These are phyloP conservation scores for Drosophila rubida DNA, from an alignment of 2,888 invertebrate species.

Conservation along the genomic window DNA sequence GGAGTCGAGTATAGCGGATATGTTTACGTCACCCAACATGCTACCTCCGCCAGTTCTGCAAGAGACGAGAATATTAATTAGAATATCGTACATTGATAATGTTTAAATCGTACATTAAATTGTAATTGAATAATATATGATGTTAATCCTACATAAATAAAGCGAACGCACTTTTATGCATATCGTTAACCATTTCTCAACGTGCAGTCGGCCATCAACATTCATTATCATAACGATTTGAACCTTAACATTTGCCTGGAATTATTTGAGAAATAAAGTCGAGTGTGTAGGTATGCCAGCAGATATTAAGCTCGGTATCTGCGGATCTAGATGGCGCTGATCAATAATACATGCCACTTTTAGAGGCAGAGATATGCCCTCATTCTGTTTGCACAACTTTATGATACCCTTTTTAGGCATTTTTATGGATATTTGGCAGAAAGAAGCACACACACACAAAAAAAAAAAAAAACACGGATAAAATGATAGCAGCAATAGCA, in stretches of 20 bases:
- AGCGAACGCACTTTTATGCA: no score
- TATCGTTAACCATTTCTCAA: no score
- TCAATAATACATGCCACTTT: background rate
- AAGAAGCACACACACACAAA: background rate
- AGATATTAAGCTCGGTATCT: background rate
- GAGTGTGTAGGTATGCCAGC: background rate
- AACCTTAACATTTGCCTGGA: background rate
- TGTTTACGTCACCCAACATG: conserved; percentile 96
- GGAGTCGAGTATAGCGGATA: conserved; percentile 97
- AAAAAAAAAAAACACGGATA: conserved; percentile 24
- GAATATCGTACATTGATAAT: no score
- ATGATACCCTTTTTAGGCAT: conserved; percentile 32
- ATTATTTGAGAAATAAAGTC: background rate
- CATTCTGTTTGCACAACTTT: conserved; percentile 37
- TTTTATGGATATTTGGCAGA: conserved; percentile 38
- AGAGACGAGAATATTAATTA: background rate
- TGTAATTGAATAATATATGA: no score
- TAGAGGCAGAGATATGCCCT: background rate
- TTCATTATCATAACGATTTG: background rate
- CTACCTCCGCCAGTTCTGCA: conserved; percentile 86
- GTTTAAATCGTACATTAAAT: no score
- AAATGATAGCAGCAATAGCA: conserved; percentile 25
- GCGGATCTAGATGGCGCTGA: background rate
- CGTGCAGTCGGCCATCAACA: no score
- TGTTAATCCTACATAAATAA: no score